Evolutionary conservation across 2,797 vertebrate genomes (phyloP).

Genomic region (Avahi laniger): DNA sequence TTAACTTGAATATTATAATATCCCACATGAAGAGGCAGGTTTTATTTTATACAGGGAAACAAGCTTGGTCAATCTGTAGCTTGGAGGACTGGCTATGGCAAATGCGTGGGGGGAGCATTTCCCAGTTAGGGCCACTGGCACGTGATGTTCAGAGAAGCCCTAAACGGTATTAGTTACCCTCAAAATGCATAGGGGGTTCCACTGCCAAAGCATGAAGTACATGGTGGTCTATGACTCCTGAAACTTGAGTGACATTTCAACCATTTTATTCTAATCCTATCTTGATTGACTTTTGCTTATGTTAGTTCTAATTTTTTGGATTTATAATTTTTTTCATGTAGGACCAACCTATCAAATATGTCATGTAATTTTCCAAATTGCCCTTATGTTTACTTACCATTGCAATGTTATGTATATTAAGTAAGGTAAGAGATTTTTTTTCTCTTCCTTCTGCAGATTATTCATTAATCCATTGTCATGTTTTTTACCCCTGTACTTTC

Average conservation of each 20-base stretch:
- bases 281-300: not conserved
- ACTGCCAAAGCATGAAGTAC: not conserved
- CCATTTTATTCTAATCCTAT: not conserved
- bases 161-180: not conserved
- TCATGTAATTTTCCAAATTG: not conserved
- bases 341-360: not conserved
- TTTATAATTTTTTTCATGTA: not conserved
- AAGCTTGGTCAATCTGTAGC: no score
- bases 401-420: not conserved
- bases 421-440: not conserved
- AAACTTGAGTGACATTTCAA: not conserved
- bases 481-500: not conserved
- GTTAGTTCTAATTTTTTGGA: not conserved
- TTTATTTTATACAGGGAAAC: rapidly evolving
- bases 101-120: not conserved
- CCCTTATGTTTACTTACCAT: not conserved
- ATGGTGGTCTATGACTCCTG: no score
- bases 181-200: rapidly evolving
- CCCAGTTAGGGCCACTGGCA: no score
- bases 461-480: not conserved
- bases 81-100: not conserved
- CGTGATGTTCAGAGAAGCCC: not conserved
- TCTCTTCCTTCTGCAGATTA: not conserved
- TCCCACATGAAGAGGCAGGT: not conserved
- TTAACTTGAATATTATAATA: not conserved